Conservation (phyloP, 2,113 vertebrate genomes). For the Gasterosteus nipponicus region DNA sequence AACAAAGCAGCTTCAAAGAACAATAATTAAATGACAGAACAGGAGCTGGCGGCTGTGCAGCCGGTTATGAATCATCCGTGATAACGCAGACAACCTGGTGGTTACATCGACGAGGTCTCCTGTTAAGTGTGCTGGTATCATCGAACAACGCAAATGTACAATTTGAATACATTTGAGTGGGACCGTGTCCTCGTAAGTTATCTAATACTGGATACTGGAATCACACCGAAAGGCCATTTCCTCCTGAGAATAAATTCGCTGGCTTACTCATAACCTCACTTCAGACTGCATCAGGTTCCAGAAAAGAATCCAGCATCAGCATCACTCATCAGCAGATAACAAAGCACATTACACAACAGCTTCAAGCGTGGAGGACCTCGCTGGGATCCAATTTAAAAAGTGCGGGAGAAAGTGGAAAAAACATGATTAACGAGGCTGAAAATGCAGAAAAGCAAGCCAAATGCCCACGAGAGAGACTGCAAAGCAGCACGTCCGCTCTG, state of each 20-base stretch:
- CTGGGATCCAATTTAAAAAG: slow-evolving; percentile 46
- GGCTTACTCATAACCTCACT: slow-evolving; percentile 6
- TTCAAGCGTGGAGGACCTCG: slow-evolving; percentile 29
- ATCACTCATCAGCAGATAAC: slow-evolving; percentile 48
- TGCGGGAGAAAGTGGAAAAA: neutral
- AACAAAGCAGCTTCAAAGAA: slow-evolving; percentile 14
- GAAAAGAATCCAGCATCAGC: slow-evolving; percentile 12
- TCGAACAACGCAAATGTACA: slow-evolving; percentile 5
- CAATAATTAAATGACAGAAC: slow-evolving; percentile 16
- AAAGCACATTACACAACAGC: slow-evolving; percentile 55
- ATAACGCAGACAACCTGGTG: neutral
- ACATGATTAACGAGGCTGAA: slow-evolving; percentile 47
- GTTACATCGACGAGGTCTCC: neutral
- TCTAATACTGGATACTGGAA: slow-evolving; percentile 10
- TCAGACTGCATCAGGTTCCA: slow-evolving; percentile 19
- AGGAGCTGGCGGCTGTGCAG: neutral
- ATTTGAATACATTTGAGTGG: neutral
- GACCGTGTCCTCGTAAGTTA: neutral
- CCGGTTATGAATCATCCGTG: slow-evolving; percentile 18
- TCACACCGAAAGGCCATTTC: slow-evolving; percentile 24
- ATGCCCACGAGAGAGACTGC: slow-evolving; percentile 34
- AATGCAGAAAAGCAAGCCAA: slow-evolving; percentile 56
- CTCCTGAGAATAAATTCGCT: slow-evolving; percentile 7
- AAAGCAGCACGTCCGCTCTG: slow-evolving; percentile 8
- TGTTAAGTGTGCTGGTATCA: neutral